Evolutionary conservation across 2,888 invertebrate genomes (phyloP).

Genomic region (Chrysolina oricalcia): DNA sequence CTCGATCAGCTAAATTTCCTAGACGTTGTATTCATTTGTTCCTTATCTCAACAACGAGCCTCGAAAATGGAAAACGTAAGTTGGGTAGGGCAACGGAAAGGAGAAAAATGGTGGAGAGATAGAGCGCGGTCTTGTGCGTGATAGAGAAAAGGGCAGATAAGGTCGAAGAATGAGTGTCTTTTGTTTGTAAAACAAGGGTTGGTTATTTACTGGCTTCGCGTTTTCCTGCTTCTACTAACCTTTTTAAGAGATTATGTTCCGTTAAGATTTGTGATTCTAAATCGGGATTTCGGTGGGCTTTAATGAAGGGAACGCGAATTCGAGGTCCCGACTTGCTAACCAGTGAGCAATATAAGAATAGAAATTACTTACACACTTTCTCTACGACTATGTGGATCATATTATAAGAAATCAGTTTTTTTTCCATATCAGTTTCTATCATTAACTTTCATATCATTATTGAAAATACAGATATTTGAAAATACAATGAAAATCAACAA

Average conservation of each 20-base stretch:
- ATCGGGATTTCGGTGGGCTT: constrained; percentile 33
- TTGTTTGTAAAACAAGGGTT: constrained; percentile 62
- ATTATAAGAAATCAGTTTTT: too few relatives aligned
- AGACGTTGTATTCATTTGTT: constrained; percentile 27
- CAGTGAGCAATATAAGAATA: too few relatives aligned
- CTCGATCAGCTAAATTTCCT: constrained; percentile 13
- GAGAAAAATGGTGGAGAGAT: constrained; percentile 48
- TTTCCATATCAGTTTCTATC: too few relatives aligned
- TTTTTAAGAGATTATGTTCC: constrained; percentile 50
- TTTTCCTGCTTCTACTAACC: constrained; percentile 50
- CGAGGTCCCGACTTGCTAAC: too few relatives aligned
- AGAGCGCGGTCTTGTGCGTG: constrained; percentile 53
- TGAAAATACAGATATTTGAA: too few relatives aligned
- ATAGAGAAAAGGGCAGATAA: constrained; percentile 61
- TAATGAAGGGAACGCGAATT: constrained; percentile 35
- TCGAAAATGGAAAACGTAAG: constrained; percentile 43
- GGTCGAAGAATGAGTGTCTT: constrained; percentile 62
- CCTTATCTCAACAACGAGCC: constrained; percentile 31
- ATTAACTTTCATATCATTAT: too few relatives aligned
- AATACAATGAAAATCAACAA: too few relatives aligned
- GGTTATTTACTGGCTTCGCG: constrained; percentile 60
- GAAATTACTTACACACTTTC: too few relatives aligned
- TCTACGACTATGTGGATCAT: too few relatives aligned
- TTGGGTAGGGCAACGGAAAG: constrained; percentile 27
- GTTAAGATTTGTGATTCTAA: constrained; percentile 51